A percentile compares a stretch with the other conserved stretches of the same genome.
phyloP scores from a whole-genome alignment of 2,113 vertebrate species.

The Nibea albiflora region DNA sequence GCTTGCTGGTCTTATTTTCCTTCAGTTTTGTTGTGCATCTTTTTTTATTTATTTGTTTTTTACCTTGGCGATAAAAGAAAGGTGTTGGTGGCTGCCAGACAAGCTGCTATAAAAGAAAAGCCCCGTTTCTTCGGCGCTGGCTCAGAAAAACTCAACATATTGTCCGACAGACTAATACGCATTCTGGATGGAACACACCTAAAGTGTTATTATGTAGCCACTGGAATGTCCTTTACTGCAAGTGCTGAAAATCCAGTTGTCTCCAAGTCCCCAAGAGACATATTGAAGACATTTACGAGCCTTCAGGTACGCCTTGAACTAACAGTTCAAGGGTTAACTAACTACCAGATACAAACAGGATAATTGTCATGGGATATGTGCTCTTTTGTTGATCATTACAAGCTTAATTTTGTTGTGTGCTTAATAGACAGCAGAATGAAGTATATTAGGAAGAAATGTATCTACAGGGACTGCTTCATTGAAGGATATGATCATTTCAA shows the following conservation, averaged over 20 bases:
- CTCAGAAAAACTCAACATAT: conserved; percentile 30
- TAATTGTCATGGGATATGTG: conserved; percentile 20
- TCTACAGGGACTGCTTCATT: conserved; percentile 63
- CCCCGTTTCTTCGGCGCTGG: not conserved
- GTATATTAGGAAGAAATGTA: conserved; percentile 61
- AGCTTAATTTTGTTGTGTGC: conserved; percentile 29
- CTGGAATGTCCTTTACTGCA: not conserved
- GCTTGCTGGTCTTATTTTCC: conserved; percentile 23
- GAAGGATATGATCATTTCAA: conserved; percentile 74
- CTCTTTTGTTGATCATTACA: conserved; percentile 46
- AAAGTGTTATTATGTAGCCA: not conserved
- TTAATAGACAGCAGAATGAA: conserved; percentile 66
- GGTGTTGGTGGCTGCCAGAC: not conserved
- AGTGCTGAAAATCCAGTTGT: not conserved
- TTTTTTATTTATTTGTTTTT: not conserved
- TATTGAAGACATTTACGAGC: conserved; percentile 1
- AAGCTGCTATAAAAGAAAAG: conserved; percentile 8
- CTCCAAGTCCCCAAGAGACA: not conserved
- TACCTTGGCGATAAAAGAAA: conserved; percentile 9
- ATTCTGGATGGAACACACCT: not conserved
- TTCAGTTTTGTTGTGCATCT: not conserved
- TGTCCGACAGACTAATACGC: not conserved
- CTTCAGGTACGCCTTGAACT: conserved; percentile 13
- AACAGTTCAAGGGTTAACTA: conserved; percentile 28
- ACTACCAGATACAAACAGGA: conserved; percentile 20